phyloP scores from a whole-genome alignment of 2,797 vertebrate genomes.

The Esox masquinongy region DNA sequence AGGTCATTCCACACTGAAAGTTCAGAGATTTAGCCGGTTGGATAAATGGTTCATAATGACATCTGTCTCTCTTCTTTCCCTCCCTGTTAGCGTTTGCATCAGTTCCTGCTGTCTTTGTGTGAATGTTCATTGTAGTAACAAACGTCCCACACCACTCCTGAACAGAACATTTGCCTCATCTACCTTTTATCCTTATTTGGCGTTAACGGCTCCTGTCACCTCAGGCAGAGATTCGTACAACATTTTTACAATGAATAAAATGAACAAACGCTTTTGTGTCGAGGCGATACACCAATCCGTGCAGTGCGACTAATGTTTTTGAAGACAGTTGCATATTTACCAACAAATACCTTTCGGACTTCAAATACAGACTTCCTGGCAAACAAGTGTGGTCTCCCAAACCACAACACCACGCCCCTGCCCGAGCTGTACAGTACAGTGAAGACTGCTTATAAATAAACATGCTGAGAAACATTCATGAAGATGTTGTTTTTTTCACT shows the following conservation, averaged over 20 bases:
- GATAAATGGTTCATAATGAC: background rate
- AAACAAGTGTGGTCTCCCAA: background rate
- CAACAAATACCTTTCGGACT: slow-evolving; percentile 5
- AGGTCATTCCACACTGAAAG: background rate
- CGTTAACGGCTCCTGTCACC: background rate
- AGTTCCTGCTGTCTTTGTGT: background rate
- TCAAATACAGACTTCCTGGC: background rate
- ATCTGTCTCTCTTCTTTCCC: background rate
- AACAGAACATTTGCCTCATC: background rate
- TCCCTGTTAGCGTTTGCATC: background rate
- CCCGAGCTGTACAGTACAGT: slow-evolving; percentile 15
- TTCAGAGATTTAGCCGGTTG: background rate
- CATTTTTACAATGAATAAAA: background rate
- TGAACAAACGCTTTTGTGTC: background rate
- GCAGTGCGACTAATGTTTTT: slow-evolving; percentile 7
- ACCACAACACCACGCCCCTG: background rate
- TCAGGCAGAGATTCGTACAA: background rate
- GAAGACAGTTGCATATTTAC: slow-evolving; percentile 14
- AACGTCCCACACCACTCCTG: background rate
- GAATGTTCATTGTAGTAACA: too few relatives aligned
- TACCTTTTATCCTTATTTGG: background rate
- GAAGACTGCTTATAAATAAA: slow-evolving; percentile 19
- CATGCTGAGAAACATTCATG: slow-evolving; percentile 25
- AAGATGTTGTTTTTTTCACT: slow-evolving; percentile 18
- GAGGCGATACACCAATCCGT: background rate